Evolutionary conservation across 2,888 invertebrate species (phyloP).

Genomic region (Alitta virens): DNA sequence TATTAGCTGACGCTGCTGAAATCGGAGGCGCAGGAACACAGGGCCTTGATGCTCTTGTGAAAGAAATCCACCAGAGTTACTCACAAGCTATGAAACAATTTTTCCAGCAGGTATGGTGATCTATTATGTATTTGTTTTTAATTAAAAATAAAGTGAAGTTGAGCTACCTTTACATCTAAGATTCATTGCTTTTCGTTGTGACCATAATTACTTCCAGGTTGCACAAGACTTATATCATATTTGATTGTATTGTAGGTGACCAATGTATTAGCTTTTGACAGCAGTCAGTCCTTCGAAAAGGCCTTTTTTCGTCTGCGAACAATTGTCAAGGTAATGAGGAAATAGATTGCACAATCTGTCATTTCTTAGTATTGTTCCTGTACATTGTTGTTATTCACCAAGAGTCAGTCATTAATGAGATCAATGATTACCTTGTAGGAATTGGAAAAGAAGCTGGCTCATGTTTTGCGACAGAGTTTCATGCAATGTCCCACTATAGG

Average conservation of each 20-base stretch:
- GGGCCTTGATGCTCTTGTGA: constrained; percentile 54
- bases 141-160: too few relatives aligned
- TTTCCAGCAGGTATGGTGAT: constrained; percentile 32
- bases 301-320: constrained; percentile 55
- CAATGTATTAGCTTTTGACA: constrained; percentile 54
- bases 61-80: constrained; percentile 53
- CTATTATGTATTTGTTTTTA: too few relatives aligned
- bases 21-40: constrained; percentile 55
- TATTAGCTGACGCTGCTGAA: constrained; percentile 53
- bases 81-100: constrained; percentile 49
- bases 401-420: too few relatives aligned
- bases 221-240: too few relatives aligned
- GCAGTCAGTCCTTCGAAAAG: constrained; percentile 52
- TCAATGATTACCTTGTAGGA: constrained; percentile 32
- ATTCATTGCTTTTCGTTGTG: too few relatives aligned
- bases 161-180: too few relatives aligned
- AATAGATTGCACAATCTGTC: constrained; percentile 12
- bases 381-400: too few relatives aligned
- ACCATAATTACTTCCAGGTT: too few relatives aligned
- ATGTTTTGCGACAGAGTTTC: constrained; percentile 50
- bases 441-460: constrained; percentile 50
- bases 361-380: not conserved
- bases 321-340: constrained; percentile 56
- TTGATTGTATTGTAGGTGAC: constrained; percentile 38
- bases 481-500: constrained; percentile 54